Evolutionary conservation across 2,113 vertebrate genomes (phyloP), one percentile per base, ranked within the genome.

Genomic region (Prochilodus magdalenae): DNA sequence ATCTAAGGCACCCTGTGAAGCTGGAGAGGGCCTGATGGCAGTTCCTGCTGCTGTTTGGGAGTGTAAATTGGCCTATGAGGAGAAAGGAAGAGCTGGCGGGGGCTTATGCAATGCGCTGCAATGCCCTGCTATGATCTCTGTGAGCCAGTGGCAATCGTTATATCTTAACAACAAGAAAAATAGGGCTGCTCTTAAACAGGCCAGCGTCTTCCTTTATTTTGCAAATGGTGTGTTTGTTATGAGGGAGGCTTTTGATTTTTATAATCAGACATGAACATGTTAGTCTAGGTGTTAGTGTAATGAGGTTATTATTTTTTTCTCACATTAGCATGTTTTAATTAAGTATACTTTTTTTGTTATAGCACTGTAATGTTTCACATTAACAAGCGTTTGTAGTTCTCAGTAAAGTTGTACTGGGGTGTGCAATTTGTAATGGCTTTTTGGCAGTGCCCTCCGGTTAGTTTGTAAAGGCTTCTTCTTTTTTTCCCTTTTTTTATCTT

Each of bases 101-200:
- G 83, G 86, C 90, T 94, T 93, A 92, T 85, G 91, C 90, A 93
- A 92, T 83, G 81, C 51, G 40, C 75, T 89, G 89, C 85, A 91
- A 91, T 72, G 57, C 70, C 89, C 76, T 80, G 75, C 67, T 78
- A 76, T 75, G 66, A 77, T 62, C 49, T 85, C 85, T 79, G 85
- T 79, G 84, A 84, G 84, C 82, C 76, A 86, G 81, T 81, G 86
- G 83, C 29, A 22, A 27, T 72, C n/a, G n/a, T 62, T 67, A 74
- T 83, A 70, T 67, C 24, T 69, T 27, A 79, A 47, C 47, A 27
- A 44, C 20, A 80, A 53, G 22, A 14, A 29, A 47, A 30, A 66
- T 27, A 22, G 67, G 18, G 18, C 77, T 86, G 63, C 40, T 62
- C 20, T 44, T 86, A 83, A 87, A 85, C 81, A 73, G 79, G 86